Conservation (phyloP, 2,888 invertebrate species). For the Oegoconia quadripuncta region DNA sequence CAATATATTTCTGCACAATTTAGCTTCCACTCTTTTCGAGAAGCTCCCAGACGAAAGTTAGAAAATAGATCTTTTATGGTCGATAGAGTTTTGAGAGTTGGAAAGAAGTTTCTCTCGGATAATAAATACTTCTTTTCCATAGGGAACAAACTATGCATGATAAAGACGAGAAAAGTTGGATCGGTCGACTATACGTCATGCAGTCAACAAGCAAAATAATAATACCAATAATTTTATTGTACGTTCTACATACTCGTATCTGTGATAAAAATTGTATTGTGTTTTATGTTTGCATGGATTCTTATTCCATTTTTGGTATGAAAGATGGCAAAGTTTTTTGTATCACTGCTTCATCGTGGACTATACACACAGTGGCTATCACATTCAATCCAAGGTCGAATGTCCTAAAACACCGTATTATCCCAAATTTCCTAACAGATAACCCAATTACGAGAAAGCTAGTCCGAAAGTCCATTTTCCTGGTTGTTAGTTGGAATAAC, state of each 20-base stretch:
- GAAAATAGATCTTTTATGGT: constrained; percentile 57
- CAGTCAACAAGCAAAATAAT: constrained; percentile 4
- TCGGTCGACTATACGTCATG: constrained; percentile 12
- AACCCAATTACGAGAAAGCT: not conserved
- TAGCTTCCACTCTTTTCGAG: not conserved
- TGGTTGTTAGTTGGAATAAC: constrained; percentile 1
- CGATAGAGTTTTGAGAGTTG: constrained; percentile 55
- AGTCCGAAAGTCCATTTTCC: not conserved
- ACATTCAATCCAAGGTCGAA: too few species aligned
- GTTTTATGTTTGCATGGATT: too few species aligned
- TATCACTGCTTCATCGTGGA: too few species aligned
- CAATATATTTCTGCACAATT: not conserved
- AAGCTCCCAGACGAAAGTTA: constrained; percentile 31
- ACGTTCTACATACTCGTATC: too few species aligned
- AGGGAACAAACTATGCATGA: constrained; percentile 30
- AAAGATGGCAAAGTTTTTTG: too few species aligned
- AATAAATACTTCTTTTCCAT: constrained; percentile 39
- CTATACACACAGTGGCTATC: too few species aligned
- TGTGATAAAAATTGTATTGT: too few species aligned
- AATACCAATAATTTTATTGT: too few species aligned
- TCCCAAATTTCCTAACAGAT: not conserved
- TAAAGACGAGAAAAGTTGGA: constrained; percentile 34
- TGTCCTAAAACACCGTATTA: too few species aligned
- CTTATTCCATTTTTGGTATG: too few species aligned
- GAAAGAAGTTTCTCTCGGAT: constrained; percentile 39